phyloP scores from a whole-genome alignment of 2,797 vertebrate genomes.

The Crocidura indochinensis region DNA sequence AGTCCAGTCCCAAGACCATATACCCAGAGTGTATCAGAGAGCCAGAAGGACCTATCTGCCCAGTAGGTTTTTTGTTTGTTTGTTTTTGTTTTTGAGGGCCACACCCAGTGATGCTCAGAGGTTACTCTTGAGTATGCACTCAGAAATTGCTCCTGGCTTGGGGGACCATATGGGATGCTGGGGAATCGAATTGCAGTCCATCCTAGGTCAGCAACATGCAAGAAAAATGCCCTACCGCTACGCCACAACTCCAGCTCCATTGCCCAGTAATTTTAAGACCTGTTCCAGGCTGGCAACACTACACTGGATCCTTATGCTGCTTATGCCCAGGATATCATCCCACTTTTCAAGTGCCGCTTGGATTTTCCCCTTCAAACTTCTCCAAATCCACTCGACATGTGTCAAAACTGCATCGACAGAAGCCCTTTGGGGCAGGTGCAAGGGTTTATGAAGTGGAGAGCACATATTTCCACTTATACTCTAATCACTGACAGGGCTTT shows the following conservation, averaged over 20 bases:
- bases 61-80: too few relatives aligned
- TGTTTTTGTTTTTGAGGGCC: too few relatives aligned
- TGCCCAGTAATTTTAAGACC: not conserved
- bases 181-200: too few relatives aligned
- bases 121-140: too few relatives aligned
- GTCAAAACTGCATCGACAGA: conserved; percentile 20
- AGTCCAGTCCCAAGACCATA: not conserved
- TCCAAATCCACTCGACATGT: conserved; percentile 5
- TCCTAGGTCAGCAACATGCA: too few relatives aligned
- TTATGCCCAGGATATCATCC: not conserved
- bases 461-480: not conserved
- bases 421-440: conserved; percentile 32
- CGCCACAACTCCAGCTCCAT: not conserved
- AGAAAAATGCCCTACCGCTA: too few relatives aligned
- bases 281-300: not conserved
- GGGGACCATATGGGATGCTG: too few relatives aligned
- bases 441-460: not conserved
- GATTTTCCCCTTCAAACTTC: not conserved
- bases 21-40: not conserved
- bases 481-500: conserved; percentile 3
- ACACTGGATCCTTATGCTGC: not conserved
- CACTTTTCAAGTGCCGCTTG: not conserved
- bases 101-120: too few relatives aligned
- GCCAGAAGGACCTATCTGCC: too few relatives aligned
- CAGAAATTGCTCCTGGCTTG: too few relatives aligned